phyloP scores from a whole-genome alignment of 2,888 invertebrate genomes.

The Eucriotettix oculatus region DNA sequence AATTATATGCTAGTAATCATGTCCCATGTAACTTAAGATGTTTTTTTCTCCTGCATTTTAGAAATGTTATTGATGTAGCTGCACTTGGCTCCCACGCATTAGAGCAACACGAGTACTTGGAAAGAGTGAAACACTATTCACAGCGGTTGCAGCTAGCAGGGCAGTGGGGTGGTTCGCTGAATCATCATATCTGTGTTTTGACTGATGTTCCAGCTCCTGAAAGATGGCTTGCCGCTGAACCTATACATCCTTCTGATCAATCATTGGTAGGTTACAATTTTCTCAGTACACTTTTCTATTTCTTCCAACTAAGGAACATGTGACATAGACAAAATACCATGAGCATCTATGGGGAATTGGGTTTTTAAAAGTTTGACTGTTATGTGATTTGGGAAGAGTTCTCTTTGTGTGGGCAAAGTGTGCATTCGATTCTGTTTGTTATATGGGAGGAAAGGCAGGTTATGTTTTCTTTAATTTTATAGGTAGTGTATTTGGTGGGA shows the following conservation, averaged over 20 bases:
- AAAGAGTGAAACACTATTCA: slow-evolving; percentile 57
- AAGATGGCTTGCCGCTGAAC: slow-evolving; percentile 42
- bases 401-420: no score
- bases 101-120: slow-evolving; percentile 77
- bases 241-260: slow-evolving; percentile 18
- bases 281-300: neutral
- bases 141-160: slow-evolving; percentile 23
- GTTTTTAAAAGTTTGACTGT: no score
- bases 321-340: neutral
- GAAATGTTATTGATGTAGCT: slow-evolving; percentile 88
- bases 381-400: no score
- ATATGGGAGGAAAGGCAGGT: no score
- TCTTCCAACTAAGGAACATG: neutral
- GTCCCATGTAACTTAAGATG: no score
- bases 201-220: slow-evolving; percentile 62
- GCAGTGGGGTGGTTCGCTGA: slow-evolving; percentile 4
- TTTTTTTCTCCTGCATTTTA: slow-evolving; percentile 25
- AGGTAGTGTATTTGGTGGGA: no score
- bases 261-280: slow-evolving; percentile 2
- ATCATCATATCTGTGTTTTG: slow-evolving; percentile 34
- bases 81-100: slow-evolving; percentile 75
- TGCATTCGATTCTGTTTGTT: no score
- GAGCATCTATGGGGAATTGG: no score
- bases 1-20: no score
- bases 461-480: no score